Conservation (phyloP, 1,140 invertebrate species). For the Tetramorium parvispinum region DNA sequence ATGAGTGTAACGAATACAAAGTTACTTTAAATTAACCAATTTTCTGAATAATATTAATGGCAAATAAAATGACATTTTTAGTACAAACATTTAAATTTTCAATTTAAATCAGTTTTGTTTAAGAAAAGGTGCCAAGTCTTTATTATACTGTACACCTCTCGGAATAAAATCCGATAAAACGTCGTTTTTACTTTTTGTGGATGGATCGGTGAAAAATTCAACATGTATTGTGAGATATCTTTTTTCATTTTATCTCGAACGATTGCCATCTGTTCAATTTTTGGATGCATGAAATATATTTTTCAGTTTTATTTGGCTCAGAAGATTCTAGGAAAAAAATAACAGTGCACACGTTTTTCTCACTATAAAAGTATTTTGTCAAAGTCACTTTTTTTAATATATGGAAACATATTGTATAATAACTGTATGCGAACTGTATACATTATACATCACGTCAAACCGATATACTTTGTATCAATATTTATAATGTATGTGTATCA, state of each 20-base stretch:
- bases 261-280: conserved; percentile 47
- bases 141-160: conserved; percentile 17
- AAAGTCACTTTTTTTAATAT: no score
- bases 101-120: conserved; percentile 12
- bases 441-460: background rate
- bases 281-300: conserved; percentile 45
- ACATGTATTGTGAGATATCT: conserved; percentile 13
- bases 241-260: conserved; percentile 31
- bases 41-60: background rate
- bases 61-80: background rate
- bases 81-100: background rate
- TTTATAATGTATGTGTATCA: background rate
- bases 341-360: background rate
- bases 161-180: conserved; percentile 5
- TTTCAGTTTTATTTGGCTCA: conserved; percentile 44
- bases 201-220: conserved; percentile 44
- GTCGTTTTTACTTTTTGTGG: conserved; percentile 21
- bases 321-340: conserved; percentile 9
- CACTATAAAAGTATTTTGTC: background rate
- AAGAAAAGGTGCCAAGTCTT: conserved; percentile 29
- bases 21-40: conserved; percentile 26
- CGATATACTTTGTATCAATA: background rate
- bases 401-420: background rate
- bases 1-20: conserved; percentile 17
- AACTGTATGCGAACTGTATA: no score